Base-by-base conservation (phyloP, 1,140 invertebrate species). In the Anastatus disparis region DNA sequence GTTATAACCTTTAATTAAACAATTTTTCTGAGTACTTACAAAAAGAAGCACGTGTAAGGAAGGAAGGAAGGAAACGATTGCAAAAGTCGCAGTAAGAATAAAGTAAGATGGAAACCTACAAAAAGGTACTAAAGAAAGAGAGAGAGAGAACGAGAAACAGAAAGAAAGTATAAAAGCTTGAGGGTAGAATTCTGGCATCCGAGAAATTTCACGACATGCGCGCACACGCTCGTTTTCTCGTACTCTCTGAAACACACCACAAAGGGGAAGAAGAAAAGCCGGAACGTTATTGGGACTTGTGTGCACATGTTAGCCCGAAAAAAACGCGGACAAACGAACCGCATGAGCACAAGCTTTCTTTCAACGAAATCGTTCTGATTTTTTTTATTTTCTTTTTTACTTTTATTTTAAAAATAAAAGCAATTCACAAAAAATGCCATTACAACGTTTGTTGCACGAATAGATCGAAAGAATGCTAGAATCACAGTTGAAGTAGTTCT, bases 241-340 rank as follows among this genome's bases (percentile, higher is more conserved):
- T 10, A 35, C 31, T 35, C 31, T 35, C n/a, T n/a, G n/a, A n/a
- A n/a, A n/a, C n/a, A n/a, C n/a, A 27, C 27, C 31, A 69, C 56
- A 69, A 69, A 69, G 66, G 56, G 31, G n/a, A n/a, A n/a, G n/a
- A 61, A 69, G 65, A 61, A 69, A 61, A 61, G 46, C 56, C 56
- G 56, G 40, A n/a, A 7, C 48, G 44, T 61, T 69, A 69, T 61
- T 62, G 66, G 56, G 17, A 56, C 15, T 35, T 46, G 42, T 3
- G 42, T 17, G 31, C 10, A 20, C 17, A 6, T 27, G 27, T 26
- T n/a, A 17, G 12, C 22, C 17, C 48, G 22, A n/a, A n/a, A n/a
- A n/a, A n/a, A n/a, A n/a, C n/a, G n/a, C n/a, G n/a, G n/a, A 50
- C 61, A 38, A 38, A 52, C 61, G 61, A 64, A 29, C 8, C 22